Percentiles rank a stretch among this genome's conserved stretches.
Conservation (phyloP, 1,140 invertebrate genomes). For the Temnothorax curvispinosus region DNA sequence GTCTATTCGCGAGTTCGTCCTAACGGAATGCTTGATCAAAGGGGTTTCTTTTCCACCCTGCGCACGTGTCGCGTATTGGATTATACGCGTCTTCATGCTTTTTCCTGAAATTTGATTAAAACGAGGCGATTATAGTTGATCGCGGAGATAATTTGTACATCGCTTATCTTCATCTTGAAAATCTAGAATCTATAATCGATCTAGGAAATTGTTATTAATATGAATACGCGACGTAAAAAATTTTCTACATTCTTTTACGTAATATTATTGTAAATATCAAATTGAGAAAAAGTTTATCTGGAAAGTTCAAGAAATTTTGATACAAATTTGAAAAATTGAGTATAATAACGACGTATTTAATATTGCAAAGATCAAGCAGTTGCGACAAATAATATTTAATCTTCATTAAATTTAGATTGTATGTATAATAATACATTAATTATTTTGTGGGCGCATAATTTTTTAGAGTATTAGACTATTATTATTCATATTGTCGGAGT, state of each 20-base stretch:
- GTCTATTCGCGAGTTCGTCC: slow-evolving; percentile 13
- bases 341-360: too few species aligned
- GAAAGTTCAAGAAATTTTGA: not conserved
- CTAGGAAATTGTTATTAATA: not conserved
- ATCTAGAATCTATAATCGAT: not conserved
- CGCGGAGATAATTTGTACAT: not conserved
- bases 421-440: not conserved
- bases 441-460: not conserved
- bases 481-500: not conserved
- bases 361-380: not conserved
- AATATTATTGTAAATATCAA: not conserved
- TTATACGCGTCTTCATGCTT: not conserved
- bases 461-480: not conserved
- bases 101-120: not conserved
- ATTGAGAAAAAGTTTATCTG: not conserved
- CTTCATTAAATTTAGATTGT: not conserved
- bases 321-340: too few species aligned
- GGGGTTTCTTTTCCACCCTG: too few species aligned
- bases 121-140: not conserved
- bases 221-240: not conserved
- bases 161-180: not conserved
- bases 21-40: slow-evolving; percentile 9
- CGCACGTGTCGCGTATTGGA: slow-evolving; percentile 4
- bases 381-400: not conserved
- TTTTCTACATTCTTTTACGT: not conserved